These are phyloP conservation scores for Agonopterix alstromeriana DNA, from an alignment of 2,888 invertebrate genomes.

Conservation along the genomic window DNA sequence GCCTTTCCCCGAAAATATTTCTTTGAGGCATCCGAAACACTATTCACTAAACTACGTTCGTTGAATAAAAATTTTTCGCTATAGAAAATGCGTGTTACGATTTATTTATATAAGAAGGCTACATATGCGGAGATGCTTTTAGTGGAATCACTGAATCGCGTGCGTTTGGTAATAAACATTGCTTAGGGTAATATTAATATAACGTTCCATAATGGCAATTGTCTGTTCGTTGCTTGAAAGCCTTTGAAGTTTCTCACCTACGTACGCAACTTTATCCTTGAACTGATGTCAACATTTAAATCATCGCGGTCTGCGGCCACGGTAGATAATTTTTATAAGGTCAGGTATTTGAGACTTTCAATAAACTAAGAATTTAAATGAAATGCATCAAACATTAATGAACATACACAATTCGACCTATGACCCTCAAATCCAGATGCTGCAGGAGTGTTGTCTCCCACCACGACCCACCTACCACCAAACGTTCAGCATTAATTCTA, in stretches of 20 bases:
- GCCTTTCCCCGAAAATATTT: conserved; percentile 42
- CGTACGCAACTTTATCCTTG: no score
- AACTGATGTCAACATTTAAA: no score
- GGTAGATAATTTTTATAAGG: no score
- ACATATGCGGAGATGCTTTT: conserved; percentile 51
- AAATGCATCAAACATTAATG: no score
- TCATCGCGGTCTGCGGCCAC: no score
- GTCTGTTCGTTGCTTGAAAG: conserved; percentile 32
- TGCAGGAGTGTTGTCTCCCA: no score
- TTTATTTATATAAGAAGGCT: conserved; percentile 28
- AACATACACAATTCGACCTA: no score
- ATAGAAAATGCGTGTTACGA: conserved; percentile 38
- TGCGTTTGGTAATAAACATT: conserved; percentile 48
- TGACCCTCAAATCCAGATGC: no score
- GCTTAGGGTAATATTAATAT: conserved; percentile 39
- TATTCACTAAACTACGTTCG: conserved; percentile 43
- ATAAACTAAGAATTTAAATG: no score
- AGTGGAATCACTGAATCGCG: conserved; percentile 64
- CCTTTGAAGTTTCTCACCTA: conserved; percentile 18
- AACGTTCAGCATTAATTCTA: no score
- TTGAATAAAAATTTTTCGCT: conserved; percentile 44
- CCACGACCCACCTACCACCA: no score
- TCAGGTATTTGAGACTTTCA: no score
- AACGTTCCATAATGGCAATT: conserved; percentile 37
- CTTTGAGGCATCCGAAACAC: conserved; percentile 45